Percentiles rank a stretch among this genome's conserved stretches.
phyloP scores from a whole-genome alignment of 2,888 invertebrate genomes.

The Polydrusus cervinus region DNA sequence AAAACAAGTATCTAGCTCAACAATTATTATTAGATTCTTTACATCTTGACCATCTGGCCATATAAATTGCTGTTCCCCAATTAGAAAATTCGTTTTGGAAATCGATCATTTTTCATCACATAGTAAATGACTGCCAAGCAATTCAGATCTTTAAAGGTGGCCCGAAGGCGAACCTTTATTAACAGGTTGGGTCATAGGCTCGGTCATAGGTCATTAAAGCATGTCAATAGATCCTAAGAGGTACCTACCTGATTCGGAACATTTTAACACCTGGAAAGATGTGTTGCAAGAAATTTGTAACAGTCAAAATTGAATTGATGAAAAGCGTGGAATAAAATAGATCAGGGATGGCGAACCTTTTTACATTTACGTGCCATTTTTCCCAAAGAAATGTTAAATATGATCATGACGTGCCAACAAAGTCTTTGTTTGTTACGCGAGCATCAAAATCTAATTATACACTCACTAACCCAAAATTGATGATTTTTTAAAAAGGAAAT shows the following conservation, averaged over 20 bases:
- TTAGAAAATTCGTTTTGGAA: conserved; percentile 24
- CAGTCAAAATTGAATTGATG: neutral
- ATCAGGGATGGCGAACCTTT: too few relatives aligned
- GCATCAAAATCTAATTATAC: too few relatives aligned
- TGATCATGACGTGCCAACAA: too few relatives aligned
- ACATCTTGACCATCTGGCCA: conserved; percentile 10
- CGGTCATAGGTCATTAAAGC: conserved; percentile 25
- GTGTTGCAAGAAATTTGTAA: neutral
- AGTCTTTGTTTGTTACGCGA: too few relatives aligned
- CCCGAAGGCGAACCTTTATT: conserved; percentile 30
- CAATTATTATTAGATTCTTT: neutral
- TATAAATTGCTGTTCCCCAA: neutral
- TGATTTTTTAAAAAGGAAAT: too few relatives aligned
- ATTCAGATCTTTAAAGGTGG: conserved; percentile 26
- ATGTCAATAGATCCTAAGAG: conserved; percentile 22
- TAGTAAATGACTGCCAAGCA: conserved; percentile 28
- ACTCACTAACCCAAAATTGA: too few relatives aligned
- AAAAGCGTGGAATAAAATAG: neutral
- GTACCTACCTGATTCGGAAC: neutral
- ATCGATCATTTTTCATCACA: conserved; percentile 41
- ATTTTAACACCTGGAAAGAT: conserved; percentile 11
- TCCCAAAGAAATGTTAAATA: too few relatives aligned
- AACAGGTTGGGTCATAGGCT: neutral
- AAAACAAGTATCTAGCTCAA: too few relatives aligned
- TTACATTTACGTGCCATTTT: too few relatives aligned